Evolutionary conservation across 2,797 vertebrate genomes (phyloP), one percentile per base, ranked within the genome.

Genomic region (Channallabes apus): DNA sequence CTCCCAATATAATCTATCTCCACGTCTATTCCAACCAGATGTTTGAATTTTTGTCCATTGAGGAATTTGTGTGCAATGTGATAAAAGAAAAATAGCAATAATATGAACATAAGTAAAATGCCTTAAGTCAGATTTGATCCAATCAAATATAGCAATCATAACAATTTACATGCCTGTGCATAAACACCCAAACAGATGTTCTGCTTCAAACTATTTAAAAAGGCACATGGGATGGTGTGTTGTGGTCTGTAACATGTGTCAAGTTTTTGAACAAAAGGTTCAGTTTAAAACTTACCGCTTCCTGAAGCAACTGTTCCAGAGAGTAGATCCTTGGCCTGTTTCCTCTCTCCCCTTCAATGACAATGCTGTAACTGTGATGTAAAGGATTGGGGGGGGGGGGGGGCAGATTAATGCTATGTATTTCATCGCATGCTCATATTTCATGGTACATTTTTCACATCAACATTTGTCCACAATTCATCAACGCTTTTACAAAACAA

Each of bases 281-380:
- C 27, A 32, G 27, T 71, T 65, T 71, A 80, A 80, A 81, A 82
- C 97, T 96, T 91, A 99, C 98, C 76, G 97, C 98, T 92, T 98
- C 98, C 93, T 98, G 97, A 78, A 99, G 94, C 61, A 99, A 95
- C 90, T 99, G 98, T 90, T 99, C 98, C 93, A 97, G 92, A 0
- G 98, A 98, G 93, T 99, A 99, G 92, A 99, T 96, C 67, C 96
- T 94, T 77, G 96, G 97, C 12, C 97, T 95, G 93, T 98, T 98
- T 65, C 97, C 97, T 80, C 98, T 93, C 91, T 99, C 98, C 0
- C 98, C 98, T 87, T 99, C 97, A 0, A 99, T 97, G 88, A 99
- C 94, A 80, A 99, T 96, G 90, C 97, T 98, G 93, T 99, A 99
- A 91, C 98, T 99, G 83, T 80, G 58, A 77, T 3, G 32, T 64